Conservation (phyloP, 2,797 vertebrate genomes). For the Rhabdomys pumilio region DNA sequence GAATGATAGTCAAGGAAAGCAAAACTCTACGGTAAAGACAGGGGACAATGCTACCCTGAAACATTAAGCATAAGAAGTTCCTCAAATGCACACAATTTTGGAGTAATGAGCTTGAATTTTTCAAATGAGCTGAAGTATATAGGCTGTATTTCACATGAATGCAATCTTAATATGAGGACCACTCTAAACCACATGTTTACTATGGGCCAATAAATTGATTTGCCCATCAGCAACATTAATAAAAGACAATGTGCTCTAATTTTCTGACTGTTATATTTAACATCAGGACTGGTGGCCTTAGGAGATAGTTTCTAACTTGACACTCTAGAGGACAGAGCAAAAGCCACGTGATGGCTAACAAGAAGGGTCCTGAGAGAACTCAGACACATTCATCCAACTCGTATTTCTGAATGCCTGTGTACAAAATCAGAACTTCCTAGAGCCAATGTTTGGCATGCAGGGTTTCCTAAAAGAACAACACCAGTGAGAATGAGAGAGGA, state of each 20-base stretch:
- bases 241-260: slow-evolving; percentile 58
- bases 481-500: neutral
- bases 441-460: neutral
- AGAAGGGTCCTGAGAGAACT: neutral
- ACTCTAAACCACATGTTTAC: slow-evolving; percentile 26
- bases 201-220: slow-evolving; percentile 26
- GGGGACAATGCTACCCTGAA: neutral
- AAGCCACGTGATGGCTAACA: neutral
- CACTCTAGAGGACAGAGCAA: slow-evolving; percentile 8
- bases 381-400: neutral
- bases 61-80: neutral
- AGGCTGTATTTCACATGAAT: neutral
- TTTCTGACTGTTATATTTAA: slow-evolving; percentile 63
- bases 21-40: neutral
- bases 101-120: slow-evolving; percentile 11
- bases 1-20: neutral
- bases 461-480: neutral
- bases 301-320: slow-evolving; percentile 58
- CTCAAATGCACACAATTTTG: slow-evolving; percentile 2
- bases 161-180: slow-evolving; percentile 41
- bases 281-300: neutral
- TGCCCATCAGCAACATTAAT: slow-evolving; percentile 35
- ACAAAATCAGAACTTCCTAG: neutral
- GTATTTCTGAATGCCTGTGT: neutral
- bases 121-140: neutral